Base-by-base conservation (phyloP, 2,888 invertebrate species). In the Apamea anceps region DNA sequence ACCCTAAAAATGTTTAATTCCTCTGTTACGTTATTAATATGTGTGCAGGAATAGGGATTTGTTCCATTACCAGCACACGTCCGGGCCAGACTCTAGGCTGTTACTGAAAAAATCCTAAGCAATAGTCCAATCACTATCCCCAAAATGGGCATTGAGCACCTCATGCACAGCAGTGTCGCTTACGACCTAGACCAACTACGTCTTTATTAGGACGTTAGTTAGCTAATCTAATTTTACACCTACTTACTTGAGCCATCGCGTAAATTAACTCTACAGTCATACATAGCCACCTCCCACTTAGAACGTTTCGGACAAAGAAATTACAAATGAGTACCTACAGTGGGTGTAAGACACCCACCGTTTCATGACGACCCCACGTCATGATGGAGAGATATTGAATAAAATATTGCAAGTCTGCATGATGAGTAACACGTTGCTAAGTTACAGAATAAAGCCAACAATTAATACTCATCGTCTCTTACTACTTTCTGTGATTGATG, bases 381-480 rank as follows among this genome's bases (percentile, higher is more conserved):
- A 63, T 45, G 79, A 72, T 28, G 67, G 37, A 42, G 70, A 68
- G 32, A 70, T 60, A 60, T 79, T 79, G 37, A 79, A 74, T 54
- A 79, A 79, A 79, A 73, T 73, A 84, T 70, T 73, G 79, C 60
- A 66, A 82, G 60, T 62, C 60, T 70, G 60, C 60, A 32, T 74
- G 76, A 72, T 79, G 85, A 85, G 68, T 87, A 82, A 86, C 57
- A 76, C 72, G 85, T 87, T 87, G 87, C 87, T 87, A 79, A 63
- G 85, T 57, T 73, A 85, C 87, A 62, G n/a, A 72, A 68, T 83
- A 66, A 62, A 66, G 62, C 42, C 84, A 54, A 84, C 80, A 82
- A 42, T 25, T 76, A 81, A n/a, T 71, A 84, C 74, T 74, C 45
- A 75, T 72, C 48, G 75, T 65, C 12, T 66, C 45, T 60, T 54